phyloP scores from a whole-genome alignment of 2,113 vertebrate species.

The Pycnonotus jocosus region DNA sequence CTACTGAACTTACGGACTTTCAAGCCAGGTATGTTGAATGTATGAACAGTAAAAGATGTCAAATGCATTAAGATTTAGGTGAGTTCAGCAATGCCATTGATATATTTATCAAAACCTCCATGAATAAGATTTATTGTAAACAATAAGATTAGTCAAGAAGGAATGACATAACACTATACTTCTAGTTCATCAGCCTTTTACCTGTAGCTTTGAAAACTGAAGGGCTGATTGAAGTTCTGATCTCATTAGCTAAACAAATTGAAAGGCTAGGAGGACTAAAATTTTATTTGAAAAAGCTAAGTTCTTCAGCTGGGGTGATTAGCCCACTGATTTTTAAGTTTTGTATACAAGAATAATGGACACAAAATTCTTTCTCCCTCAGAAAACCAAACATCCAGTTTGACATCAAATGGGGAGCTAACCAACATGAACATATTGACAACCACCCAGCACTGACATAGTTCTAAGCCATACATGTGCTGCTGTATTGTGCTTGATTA shows the following conservation, averaged over 20 bases:
- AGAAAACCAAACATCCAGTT: not conserved
- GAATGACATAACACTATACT: not conserved
- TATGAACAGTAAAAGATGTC: not conserved
- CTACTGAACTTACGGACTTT: conserved; percentile 73
- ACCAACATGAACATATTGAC: not conserved
- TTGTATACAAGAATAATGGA: not conserved
- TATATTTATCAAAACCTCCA: not conserved
- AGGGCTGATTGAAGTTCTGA: accelerated
- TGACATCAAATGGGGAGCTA: not conserved
- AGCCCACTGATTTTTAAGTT: not conserved
- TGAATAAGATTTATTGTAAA: not conserved
- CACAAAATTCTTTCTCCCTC: not conserved
- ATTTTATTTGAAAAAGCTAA: not conserved
- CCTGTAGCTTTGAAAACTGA: not conserved
- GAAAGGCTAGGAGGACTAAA: not conserved
- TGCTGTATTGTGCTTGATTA: not conserved
- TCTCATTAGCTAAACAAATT: not conserved
- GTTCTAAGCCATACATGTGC: not conserved
- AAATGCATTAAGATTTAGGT: not conserved
- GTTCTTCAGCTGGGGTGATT: not conserved
- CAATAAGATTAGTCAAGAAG: not conserved
- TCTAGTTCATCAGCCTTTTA: not conserved
- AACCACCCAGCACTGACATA: not conserved
- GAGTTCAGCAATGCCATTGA: not conserved
- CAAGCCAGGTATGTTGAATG: conserved; percentile 63